Evolutionary conservation across 2,113 vertebrate species (phyloP).

Genomic region (Anseranas semipalmata): DNA sequence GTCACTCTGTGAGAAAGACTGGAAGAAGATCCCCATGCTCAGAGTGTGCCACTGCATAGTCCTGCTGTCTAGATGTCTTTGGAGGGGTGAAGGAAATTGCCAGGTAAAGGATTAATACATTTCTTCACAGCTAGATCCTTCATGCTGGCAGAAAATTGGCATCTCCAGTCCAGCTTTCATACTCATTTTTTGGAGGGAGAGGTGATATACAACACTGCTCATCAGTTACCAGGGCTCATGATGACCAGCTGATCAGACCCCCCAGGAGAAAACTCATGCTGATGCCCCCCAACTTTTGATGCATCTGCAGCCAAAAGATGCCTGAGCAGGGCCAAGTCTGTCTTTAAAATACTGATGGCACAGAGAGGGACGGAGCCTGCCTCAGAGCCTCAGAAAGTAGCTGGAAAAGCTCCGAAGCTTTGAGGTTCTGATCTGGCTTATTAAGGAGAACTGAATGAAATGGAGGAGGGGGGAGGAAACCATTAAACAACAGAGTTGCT

Average conservation of each 20-base stretch:
- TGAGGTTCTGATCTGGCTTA: constrained; percentile 57
- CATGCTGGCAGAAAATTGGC: neutral
- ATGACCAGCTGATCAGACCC: neutral
- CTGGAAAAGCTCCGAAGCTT: neutral
- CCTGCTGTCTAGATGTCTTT: neutral
- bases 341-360: neutral
- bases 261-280: neutral
- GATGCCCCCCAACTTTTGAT: neutral
- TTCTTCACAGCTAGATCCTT: neutral
- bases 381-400: neutral
- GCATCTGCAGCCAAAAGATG: neutral
- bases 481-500: constrained; percentile 47
- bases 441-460: constrained; percentile 52
- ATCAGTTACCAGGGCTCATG: neutral
- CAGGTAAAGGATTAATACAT: neutral
- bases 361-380: neutral
- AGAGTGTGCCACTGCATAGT: neutral
- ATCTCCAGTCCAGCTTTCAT: neutral
- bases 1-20: rapidly evolving
- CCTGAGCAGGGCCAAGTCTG: neutral
- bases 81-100: neutral
- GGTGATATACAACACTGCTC: neutral
- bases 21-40: neutral
- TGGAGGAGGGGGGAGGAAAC: constrained; percentile 20
- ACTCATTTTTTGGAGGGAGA: neutral